Percentiles rank a stretch among this genome's conserved stretches.
Evolutionary conservation across 2,888 invertebrate genomes (phyloP).

Genomic region (Drosophila sordidula): DNA sequence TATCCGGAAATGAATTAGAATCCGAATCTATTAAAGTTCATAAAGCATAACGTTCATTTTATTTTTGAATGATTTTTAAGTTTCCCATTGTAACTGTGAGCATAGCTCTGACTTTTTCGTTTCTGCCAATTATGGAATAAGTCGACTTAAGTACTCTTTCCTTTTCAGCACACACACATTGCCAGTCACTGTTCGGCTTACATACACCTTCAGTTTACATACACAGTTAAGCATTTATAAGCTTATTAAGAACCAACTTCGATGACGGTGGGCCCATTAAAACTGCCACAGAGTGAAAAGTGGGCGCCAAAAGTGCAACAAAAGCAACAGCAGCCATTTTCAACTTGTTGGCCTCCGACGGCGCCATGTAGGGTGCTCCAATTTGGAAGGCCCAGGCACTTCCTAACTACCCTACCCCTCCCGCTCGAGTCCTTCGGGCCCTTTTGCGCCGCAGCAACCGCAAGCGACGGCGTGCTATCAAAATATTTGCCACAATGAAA

Average conservation of each 20-base stretch:
- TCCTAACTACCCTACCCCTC: conserved; percentile 14
- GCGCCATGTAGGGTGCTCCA: conserved; percentile 25
- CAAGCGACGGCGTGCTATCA: conserved; percentile 66
- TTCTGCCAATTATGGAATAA: conserved; percentile 26
- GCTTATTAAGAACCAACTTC: conserved; percentile 59
- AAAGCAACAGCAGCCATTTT: conserved; percentile 41
- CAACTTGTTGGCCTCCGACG: conserved; percentile 77
- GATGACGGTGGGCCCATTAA: conserved; percentile 52
- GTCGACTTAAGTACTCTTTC: conserved; percentile 27
- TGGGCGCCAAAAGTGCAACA: conserved; percentile 57
- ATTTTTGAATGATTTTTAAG: background rate
- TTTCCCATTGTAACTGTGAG: background rate
- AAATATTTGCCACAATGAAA: conserved; percentile 81
- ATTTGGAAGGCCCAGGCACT: conserved; percentile 30
- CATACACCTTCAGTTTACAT: conserved; percentile 17
- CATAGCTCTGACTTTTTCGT: conserved; percentile 2
- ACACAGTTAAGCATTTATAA: conserved; percentile 52
- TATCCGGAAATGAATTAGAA: no score
- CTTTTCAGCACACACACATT: conserved; percentile 3
- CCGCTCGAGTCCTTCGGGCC: background rate
- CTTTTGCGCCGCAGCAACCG: conserved; percentile 22
- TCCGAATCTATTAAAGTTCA: no score
- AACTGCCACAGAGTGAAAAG: conserved; percentile 45
- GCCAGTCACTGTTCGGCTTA: conserved; percentile 1
- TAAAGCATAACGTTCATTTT: conserved; percentile 6